Evolutionary conservation across 2,888 invertebrate genomes (phyloP), one percentile per base, ranked within the genome.

Genomic region (Coecobrya sp.): DNA sequence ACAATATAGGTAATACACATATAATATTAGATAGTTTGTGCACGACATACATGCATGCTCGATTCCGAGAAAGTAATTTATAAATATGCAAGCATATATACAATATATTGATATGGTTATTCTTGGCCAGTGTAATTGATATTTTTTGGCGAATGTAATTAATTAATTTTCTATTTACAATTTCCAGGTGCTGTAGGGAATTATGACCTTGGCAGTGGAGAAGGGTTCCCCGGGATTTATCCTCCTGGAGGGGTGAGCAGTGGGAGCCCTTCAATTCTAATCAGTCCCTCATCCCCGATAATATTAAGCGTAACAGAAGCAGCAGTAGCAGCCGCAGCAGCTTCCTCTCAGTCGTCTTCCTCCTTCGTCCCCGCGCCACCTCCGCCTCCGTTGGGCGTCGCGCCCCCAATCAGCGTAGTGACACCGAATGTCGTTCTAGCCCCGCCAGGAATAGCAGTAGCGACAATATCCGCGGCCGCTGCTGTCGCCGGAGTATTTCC

Each of bases 391-490:
- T 22, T 62, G 36, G 62, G 52, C 25, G 88, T 81, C 10, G 89
- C 79, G 81, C 70, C 91, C 25, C 92, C 88, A 27, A 65, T 89
- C 59, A 88, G 65, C 42, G 22, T 89, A 11, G 82, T 89, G 36
- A 45, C 68, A 52, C 85, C 76, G 3, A 85, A 86, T 36, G 89
- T 85, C 3, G 22, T 91, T 2, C 7, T 86, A 22, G 81, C 49
- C 13, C 82, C 92, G 19, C 55, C 84, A 16, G 87, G 70, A 52
- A 81, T 86, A 19, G 91, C 91, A 36, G 93, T 89, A 70, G 89
- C 92, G 11, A 88, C 92, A n/a, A 22, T 88, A 8, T 87, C 93
- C 49, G 79, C 91, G 22, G 52, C 87, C 11, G 85, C 88, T 62
- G 88, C 93, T 8, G 91, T 84, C 8, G 49, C 49, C 49, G 49